Percentiles rank a stretch among this genome's conserved stretches.
Evolutionary conservation across 2,888 invertebrate species (phyloP).

Genomic region (Linyphia triangularis): DNA sequence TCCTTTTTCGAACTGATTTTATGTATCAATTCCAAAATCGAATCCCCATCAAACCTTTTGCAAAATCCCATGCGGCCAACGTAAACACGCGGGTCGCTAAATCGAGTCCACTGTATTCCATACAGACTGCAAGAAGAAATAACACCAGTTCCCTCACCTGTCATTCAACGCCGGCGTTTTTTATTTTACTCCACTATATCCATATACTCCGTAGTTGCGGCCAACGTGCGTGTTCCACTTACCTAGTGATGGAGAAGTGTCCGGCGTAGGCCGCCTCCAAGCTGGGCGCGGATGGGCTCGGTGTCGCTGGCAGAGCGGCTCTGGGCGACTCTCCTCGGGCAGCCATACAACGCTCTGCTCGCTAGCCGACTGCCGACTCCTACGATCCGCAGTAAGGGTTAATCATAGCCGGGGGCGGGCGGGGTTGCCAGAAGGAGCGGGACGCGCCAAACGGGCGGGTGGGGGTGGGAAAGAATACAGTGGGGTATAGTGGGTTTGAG

Average conservation of each 20-base stretch:
- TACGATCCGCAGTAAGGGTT: conserved; percentile 61
- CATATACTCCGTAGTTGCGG: no score
- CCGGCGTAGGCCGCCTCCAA: conserved; percentile 67
- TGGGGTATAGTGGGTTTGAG: no score
- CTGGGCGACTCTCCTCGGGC: conserved; percentile 72
- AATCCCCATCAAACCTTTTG: no score
- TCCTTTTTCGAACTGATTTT: no score
- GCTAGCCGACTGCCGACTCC: conserved; percentile 35
- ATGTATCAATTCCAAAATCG: no score
- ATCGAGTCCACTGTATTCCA: no score
- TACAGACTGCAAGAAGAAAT: no score
- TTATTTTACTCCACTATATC: no score
- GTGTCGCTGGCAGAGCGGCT: conserved; percentile 64
- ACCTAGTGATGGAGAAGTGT: conserved; percentile 74
- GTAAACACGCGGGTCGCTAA: no score
- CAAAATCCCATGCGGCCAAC: no score
- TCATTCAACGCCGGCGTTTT: no score
- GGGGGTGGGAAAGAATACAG: neutral
- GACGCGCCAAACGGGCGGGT: neutral
- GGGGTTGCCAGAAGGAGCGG: conserved; percentile 41
- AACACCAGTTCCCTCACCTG: no score
- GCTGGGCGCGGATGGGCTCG: conserved; percentile 67
- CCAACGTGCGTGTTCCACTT: conserved; percentile 48
- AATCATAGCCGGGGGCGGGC: conserved; percentile 55
- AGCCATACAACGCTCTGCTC: conserved; percentile 58